Evolutionary conservation across 1,140 invertebrate genomes (phyloP).

Genomic region (Brachystomella parvula): DNA sequence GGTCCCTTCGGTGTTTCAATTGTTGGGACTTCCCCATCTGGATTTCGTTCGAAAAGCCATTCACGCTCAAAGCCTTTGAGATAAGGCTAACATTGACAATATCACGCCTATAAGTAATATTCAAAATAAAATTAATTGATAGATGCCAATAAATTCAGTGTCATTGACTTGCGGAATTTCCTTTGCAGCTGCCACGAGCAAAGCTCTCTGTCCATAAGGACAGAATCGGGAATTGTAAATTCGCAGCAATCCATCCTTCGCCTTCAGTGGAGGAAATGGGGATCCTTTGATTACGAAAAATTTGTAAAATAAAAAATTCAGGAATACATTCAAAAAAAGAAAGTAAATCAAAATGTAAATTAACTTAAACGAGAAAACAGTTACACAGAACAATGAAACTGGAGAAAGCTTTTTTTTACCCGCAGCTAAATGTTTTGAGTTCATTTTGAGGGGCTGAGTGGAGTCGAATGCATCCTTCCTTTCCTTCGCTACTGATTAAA

Average conservation of each 20-base stretch:
- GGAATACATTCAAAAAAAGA: too few relatives aligned
- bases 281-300: conserved; percentile 47
- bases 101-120: conserved; percentile 67
- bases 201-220: conserved; percentile 75
- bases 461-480: too few relatives aligned
- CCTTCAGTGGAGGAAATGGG: conserved; percentile 51
- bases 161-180: conserved; percentile 59
- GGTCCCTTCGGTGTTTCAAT: conserved; percentile 59
- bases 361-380: too few relatives aligned
- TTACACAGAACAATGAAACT: too few relatives aligned
- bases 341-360: too few relatives aligned
- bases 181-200: conserved; percentile 74
- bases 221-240: conserved; percentile 85
- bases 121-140: too few relatives aligned
- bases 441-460: too few relatives aligned
- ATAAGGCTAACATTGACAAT: conserved; percentile 74
- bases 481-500: too few relatives aligned
- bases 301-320: neutral
- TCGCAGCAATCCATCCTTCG: conserved; percentile 61
- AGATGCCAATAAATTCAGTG: too few relatives aligned
- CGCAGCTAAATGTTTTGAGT: too few relatives aligned
- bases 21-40: conserved; percentile 70
- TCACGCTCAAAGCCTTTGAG: conserved; percentile 78
- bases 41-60: conserved; percentile 65
- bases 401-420: too few relatives aligned